Percentiles rank a stretch among this genome's conserved stretches.
Conservation (phyloP, 2,797 vertebrate species). For the Hippocampus kuda region DNA sequence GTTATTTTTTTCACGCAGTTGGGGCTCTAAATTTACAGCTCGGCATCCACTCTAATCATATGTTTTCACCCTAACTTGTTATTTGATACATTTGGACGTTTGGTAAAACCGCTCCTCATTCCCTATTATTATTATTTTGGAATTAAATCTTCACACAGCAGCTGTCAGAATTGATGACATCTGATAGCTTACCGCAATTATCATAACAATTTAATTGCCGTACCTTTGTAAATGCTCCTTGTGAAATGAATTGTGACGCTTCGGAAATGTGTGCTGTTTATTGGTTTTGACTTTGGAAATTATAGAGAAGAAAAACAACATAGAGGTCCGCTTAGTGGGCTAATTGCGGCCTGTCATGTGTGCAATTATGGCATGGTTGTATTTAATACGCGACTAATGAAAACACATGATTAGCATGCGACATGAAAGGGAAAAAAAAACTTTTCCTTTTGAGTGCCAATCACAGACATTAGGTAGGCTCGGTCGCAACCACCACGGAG, state of each 20-base stretch:
- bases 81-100: not conserved
- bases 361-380: constrained; percentile 53
- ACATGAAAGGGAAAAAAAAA: constrained; percentile 37
- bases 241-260: constrained; percentile 44
- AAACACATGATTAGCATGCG: constrained; percentile 43
- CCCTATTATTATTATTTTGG: not conserved
- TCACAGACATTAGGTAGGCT: constrained; percentile 27
- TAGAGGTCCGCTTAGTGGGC: constrained; percentile 48
- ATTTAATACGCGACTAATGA: constrained; percentile 44
- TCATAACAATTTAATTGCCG: not conserved
- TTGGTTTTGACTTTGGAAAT: constrained; percentile 59
- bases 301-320: constrained; percentile 43
- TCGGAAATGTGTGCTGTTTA: constrained; percentile 36
- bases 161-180: not conserved
- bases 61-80: not conserved
- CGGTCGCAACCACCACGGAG: not conserved
- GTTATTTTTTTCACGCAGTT: not conserved
- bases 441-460: constrained; percentile 29
- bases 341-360: constrained; percentile 47
- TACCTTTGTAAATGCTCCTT: constrained; percentile 16
- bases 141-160: not conserved
- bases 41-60: not conserved
- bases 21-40: too few species aligned
- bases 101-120: not conserved
- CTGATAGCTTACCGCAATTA: not conserved